phyloP scores from a whole-genome alignment of 2,113 vertebrate species.

The Glaucomys volans region DNA sequence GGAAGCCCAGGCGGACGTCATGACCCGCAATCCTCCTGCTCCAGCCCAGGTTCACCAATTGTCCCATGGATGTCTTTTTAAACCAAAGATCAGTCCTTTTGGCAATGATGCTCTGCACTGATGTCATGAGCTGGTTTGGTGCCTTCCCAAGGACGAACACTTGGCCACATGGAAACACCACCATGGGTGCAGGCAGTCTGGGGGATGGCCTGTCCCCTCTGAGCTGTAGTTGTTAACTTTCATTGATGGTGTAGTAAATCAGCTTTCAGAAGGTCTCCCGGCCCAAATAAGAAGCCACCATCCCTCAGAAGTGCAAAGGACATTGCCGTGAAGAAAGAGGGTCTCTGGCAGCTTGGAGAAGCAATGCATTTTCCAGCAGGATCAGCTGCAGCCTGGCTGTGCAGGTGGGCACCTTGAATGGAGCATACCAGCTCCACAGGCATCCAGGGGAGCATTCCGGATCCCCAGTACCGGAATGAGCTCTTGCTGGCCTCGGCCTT shows the following conservation, averaged over 20 bases:
- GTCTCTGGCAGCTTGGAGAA: fast-evolving
- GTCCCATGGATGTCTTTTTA: not conserved
- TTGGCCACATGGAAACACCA: not conserved
- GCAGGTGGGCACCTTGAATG: fast-evolving
- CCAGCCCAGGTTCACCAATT: fast-evolving
- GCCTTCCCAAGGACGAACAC: not conserved
- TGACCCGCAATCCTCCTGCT: too few relatives aligned
- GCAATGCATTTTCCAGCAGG: not conserved
- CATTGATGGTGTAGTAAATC: too few relatives aligned
- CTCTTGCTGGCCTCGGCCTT: not conserved
- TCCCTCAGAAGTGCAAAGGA: not conserved
- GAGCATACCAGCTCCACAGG: fast-evolving
- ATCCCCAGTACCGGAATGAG: fast-evolving
- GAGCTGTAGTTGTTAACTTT: not conserved
- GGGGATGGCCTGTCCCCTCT: fast-evolving
- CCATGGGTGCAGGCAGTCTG: fast-evolving
- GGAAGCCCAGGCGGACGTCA: too few relatives aligned
- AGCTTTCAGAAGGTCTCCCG: not conserved
- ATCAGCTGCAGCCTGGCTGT: fast-evolving
- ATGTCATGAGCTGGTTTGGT: fast-evolving
- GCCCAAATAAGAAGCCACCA: too few relatives aligned
- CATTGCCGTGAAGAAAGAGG: fast-evolving
- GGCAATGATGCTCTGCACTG: not conserved
- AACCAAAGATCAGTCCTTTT: not conserved
- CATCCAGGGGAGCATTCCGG: fast-evolving